These are phyloP conservation scores for Perodicticus potto DNA, from an alignment of 2,797 vertebrate genomes.

Conservation along the genomic window DNA sequence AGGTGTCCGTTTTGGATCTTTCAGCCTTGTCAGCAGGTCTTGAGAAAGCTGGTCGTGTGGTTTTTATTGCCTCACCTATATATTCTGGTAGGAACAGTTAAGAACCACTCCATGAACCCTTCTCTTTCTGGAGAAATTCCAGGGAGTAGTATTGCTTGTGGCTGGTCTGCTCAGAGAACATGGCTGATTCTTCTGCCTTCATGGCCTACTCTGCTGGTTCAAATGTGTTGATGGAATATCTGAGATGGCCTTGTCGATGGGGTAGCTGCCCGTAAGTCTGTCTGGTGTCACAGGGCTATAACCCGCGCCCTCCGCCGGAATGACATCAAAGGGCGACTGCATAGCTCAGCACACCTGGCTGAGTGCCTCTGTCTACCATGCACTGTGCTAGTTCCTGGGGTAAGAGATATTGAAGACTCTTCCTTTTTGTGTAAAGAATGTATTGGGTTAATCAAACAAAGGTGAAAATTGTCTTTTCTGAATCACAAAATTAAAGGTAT, in stretches of 20 bases:
- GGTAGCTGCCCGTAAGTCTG: neutral
- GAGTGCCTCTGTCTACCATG: neutral
- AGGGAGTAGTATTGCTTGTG: neutral
- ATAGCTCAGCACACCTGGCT: fast-evolving
- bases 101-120: constrained; percentile 49
- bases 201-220: neutral
- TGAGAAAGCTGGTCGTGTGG: constrained; percentile 63
- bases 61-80: constrained; percentile 77
- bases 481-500: neutral
- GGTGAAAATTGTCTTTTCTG: neutral
- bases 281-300: neutral
- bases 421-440: neutral
- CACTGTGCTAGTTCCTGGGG: neutral
- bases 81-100: constrained; percentile 71
- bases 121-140: constrained; percentile 54
- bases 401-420: neutral
- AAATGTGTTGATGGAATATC: constrained; percentile 1
- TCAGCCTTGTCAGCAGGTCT: constrained; percentile 76
- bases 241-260: neutral
- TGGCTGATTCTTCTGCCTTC: neutral
- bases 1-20: constrained; percentile 66
- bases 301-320: neutral
- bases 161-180: neutral
- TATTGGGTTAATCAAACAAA: neutral
- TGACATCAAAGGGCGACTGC: fast-evolving